Conservation (phyloP, 2,797 vertebrate species). For the Amblyopsis hoosieri region DNA sequence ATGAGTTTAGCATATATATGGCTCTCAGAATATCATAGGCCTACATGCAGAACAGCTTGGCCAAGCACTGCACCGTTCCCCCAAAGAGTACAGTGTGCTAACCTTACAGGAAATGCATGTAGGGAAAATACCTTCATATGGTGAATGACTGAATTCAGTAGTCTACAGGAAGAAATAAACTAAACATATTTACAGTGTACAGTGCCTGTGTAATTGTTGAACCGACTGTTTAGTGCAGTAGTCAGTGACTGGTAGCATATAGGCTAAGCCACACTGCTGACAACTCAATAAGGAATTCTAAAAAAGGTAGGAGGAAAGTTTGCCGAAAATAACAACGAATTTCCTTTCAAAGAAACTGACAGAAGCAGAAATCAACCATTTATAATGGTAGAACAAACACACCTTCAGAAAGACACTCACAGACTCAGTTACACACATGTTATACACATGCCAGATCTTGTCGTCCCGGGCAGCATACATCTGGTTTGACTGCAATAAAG, state of each 20-base stretch:
- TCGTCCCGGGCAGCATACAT: constrained; percentile 77
- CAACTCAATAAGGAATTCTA: constrained; percentile 56
- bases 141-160: constrained; percentile 28
- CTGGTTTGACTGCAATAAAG: constrained; percentile 82
- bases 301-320: constrained; percentile 48
- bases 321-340: constrained; percentile 61
- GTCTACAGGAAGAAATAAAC: constrained; percentile 8
- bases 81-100: background rate
- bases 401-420: constrained; percentile 38
- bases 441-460: constrained; percentile 64
- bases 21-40: constrained; percentile 1
- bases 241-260: constrained; percentile 28
- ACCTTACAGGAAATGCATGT: constrained; percentile 13
- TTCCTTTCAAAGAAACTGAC: constrained; percentile 51
- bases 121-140: constrained; percentile 12
- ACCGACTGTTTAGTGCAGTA: constrained; percentile 22
- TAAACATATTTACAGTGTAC: constrained; percentile 25
- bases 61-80: too few species aligned
- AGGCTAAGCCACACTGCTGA: constrained; percentile 22
- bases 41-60: too few species aligned
- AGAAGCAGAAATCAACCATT: constrained; percentile 65
- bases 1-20: background rate
- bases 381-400: constrained; percentile 54
- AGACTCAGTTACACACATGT: constrained; percentile 28
- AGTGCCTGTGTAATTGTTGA: constrained; percentile 24